Percentiles rank a stretch among this genome's conserved stretches.
Conservation (phyloP, 2,888 invertebrate genomes). For the Erebia aethiops region DNA sequence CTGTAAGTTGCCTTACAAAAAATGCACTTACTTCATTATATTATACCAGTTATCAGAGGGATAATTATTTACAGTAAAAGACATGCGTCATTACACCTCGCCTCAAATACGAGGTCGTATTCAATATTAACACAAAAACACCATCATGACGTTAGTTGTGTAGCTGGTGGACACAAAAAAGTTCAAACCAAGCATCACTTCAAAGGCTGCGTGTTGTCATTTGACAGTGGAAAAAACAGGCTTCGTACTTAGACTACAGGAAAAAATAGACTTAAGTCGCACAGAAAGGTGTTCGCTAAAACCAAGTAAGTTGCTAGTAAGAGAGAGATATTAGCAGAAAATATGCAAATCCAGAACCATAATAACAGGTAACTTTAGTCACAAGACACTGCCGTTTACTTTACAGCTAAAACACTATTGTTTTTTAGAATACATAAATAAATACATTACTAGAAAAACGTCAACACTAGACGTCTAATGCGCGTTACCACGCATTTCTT, state of each 20-base stretch:
- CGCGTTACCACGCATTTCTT: background rate
- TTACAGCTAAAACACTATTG: too few species aligned
- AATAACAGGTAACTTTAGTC: too few species aligned
- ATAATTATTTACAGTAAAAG: conserved; percentile 19
- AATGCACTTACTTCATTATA: conserved; percentile 7
- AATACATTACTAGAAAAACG: too few species aligned
- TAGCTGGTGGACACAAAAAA: conserved; percentile 31
- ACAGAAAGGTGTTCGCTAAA: background rate
- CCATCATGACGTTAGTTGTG: conserved; percentile 16
- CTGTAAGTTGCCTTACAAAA: background rate
- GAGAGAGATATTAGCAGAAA: too few species aligned
- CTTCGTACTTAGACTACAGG: conserved; percentile 21
- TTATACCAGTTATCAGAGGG: conserved; percentile 17
- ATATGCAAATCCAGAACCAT: too few species aligned
- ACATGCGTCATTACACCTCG: conserved; percentile 20
- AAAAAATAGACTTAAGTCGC: conserved; percentile 19
- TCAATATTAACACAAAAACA: conserved; percentile 25
- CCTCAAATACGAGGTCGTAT: conserved; percentile 22
- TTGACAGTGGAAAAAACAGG: conserved; percentile 48
- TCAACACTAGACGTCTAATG: background rate
- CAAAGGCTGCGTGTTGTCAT: conserved; percentile 46
- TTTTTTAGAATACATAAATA: too few species aligned
- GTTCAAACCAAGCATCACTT: conserved; percentile 43
- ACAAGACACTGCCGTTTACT: too few species aligned
- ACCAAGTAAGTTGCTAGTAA: background rate